Percentiles rank a stretch among this genome's conserved stretches.
Evolutionary conservation across 2,888 invertebrate genomes (phyloP).

Genomic region (Oxyscelio sp.): DNA sequence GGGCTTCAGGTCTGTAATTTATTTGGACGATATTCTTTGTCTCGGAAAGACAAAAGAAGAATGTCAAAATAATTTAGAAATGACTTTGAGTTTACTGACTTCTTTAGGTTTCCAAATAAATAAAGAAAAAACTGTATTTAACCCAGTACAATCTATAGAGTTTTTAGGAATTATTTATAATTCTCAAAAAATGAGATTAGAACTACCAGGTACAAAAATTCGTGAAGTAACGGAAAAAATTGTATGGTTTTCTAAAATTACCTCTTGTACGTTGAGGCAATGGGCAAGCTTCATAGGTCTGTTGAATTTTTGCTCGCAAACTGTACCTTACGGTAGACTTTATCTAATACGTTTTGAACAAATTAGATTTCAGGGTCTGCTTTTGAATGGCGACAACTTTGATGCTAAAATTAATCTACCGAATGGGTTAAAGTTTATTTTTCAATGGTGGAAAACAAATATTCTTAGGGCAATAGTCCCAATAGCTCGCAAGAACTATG

Average conservation of each 20-base stretch:
- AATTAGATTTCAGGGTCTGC: slow-evolving; percentile 38
- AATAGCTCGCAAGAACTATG: neutral
- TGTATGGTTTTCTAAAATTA: no score
- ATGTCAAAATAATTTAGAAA: slow-evolving; percentile 2
- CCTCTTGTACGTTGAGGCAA: slow-evolving; percentile 51
- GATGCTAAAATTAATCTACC: slow-evolving; percentile 44
- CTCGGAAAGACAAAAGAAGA: slow-evolving; percentile 23
- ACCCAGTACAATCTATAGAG: neutral
- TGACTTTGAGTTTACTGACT: neutral
- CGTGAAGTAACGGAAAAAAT: neutral
- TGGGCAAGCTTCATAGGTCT: slow-evolving; percentile 57
- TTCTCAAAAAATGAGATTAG: neutral
- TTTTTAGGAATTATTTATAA: neutral
- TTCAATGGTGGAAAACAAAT: slow-evolving; percentile 54
- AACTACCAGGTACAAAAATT: neutral
- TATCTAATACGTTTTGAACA: slow-evolving; percentile 59
- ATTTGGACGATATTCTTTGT: slow-evolving; percentile 28
- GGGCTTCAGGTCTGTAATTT: slow-evolving; percentile 41
- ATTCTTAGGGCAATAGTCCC: slow-evolving; percentile 12
- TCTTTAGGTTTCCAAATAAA: neutral
- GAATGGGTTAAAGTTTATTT: slow-evolving; percentile 12
- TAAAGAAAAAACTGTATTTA: neutral
- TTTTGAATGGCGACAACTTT: slow-evolving; percentile 43
- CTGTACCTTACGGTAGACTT: slow-evolving; percentile 58
- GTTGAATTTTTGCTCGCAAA: slow-evolving; percentile 49